Percentiles rank a stretch among this genome's conserved stretches.
These are phyloP conservation scores for Nettapus auritus DNA, from an alignment of 2,113 vertebrate genomes.

Conservation along the genomic window DNA sequence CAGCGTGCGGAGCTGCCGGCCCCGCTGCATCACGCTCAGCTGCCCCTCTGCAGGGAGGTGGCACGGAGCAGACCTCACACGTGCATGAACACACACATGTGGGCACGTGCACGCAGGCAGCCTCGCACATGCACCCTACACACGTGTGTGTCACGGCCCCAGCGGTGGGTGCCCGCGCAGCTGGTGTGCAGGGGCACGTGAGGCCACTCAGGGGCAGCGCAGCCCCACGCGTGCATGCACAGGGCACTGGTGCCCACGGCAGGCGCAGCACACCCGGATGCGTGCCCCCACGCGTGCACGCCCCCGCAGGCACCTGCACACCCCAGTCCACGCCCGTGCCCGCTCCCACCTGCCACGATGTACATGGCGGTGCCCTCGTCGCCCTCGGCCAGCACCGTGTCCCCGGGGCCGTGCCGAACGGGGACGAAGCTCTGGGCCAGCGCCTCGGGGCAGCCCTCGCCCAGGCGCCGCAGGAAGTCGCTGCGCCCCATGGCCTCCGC, in stretches of 20 bases:
- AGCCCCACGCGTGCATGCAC: too few species aligned
- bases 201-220: neutral
- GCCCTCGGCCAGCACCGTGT: slow-evolving; percentile 78
- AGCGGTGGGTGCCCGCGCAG: neutral
- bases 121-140: neutral
- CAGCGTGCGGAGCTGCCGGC: slow-evolving; percentile 73
- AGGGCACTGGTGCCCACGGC: neutral
- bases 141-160: neutral
- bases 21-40: slow-evolving; percentile 76
- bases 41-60: slow-evolving; percentile 71
- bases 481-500: slow-evolving; percentile 78
- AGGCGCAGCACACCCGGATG: neutral
- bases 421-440: slow-evolving; percentile 78
- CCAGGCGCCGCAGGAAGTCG: slow-evolving; percentile 82
- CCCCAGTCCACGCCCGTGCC: fast-evolving
- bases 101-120: neutral
- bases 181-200: neutral
- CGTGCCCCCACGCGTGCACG: too few species aligned
- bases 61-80: neutral
- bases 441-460: slow-evolving; percentile 79
- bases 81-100: fast-evolving
- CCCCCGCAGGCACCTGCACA: fast-evolving
- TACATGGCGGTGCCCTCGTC: slow-evolving; percentile 81
- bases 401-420: slow-evolving; percentile 18
- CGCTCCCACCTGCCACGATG: slow-evolving; percentile 80